phyloP scores from a whole-genome alignment of 2,888 invertebrate genomes.

The Drosophila mulleri region DNA sequence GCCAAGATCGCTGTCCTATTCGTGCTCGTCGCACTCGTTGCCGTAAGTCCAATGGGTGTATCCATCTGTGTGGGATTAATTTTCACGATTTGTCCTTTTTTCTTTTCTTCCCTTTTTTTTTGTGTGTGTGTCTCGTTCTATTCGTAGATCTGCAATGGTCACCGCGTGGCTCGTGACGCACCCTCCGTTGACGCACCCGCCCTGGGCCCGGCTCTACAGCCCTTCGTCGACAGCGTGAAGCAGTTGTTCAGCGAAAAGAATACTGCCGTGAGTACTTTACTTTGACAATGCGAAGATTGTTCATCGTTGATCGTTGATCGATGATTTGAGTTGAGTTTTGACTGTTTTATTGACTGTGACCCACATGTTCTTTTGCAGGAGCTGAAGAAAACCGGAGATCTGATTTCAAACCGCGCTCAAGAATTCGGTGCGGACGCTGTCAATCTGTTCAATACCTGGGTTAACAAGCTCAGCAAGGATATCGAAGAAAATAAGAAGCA shows the following conservation, averaged over 20 bases:
- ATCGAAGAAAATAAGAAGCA: conserved; percentile 4
- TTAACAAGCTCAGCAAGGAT: neutral
- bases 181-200: neutral
- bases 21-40: conserved; percentile 49
- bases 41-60: conserved; percentile 46
- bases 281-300: neutral
- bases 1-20: conserved; percentile 56
- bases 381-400: conserved; percentile 1
- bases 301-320: conserved; percentile 7
- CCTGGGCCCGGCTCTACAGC: conserved; percentile 3
- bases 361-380: conserved; percentile 2
- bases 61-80: neutral
- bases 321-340: no score
- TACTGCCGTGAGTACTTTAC: neutral
- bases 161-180: conserved; percentile 30
- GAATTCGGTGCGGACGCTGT: neutral
- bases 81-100: no score
- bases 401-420: neutral
- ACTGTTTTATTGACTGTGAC: neutral
- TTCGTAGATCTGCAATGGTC: conserved; percentile 25
- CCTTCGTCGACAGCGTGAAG: neutral
- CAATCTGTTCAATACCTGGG: neutral
- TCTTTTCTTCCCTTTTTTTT: no score
- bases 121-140: neutral
- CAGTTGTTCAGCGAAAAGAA: conserved; percentile 13